Percentiles rank a stretch among this genome's conserved stretches.
phyloP scores from a whole-genome alignment of 2,113 vertebrate genomes.

The Platichthys flesus region DNA sequence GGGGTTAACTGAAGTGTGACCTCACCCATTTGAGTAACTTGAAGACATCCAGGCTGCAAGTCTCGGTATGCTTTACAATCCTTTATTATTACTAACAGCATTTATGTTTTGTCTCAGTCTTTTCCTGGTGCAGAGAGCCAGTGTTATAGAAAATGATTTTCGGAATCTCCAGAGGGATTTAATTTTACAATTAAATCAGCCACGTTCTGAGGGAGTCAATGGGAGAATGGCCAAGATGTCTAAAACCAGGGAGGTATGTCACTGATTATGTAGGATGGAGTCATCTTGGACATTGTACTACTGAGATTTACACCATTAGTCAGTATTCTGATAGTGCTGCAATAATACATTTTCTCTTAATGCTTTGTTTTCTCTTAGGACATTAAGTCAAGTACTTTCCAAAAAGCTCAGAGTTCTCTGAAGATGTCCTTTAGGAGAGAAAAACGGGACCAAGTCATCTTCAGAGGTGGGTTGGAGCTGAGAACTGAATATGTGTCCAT shows the following conservation, averaged over 20 bases:
- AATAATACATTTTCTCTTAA: slow-evolving; percentile 67
- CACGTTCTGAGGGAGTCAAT: slow-evolving; percentile 63
- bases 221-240: slow-evolving; percentile 67
- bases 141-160: slow-evolving; percentile 70
- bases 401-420: slow-evolving; percentile 56
- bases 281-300: slow-evolving; percentile 74
- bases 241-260: slow-evolving; percentile 75
- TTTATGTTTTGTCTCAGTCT: slow-evolving; percentile 68
- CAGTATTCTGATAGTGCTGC: slow-evolving; percentile 54
- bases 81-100: slow-evolving; percentile 58
- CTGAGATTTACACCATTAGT: slow-evolving; percentile 71
- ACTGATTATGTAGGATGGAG: slow-evolving; percentile 70
- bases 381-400: slow-evolving; percentile 58
- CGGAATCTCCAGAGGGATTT: slow-evolving; percentile 68
- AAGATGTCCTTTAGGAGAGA: slow-evolving; percentile 59
- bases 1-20: slow-evolving; percentile 60
- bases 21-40: slow-evolving; percentile 57
- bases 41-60: slow-evolving; percentile 39
- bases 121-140: slow-evolving; percentile 71
- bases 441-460: slow-evolving; percentile 65
- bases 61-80: slow-evolving; percentile 51
- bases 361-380: slow-evolving; percentile 75
- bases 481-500: slow-evolving; percentile 52
- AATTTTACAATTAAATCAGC: slow-evolving; percentile 72
- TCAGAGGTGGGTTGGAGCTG: slow-evolving; percentile 60